Conservation (phyloP, 2,888 invertebrate species). For the Papilio gigon region DNA sequence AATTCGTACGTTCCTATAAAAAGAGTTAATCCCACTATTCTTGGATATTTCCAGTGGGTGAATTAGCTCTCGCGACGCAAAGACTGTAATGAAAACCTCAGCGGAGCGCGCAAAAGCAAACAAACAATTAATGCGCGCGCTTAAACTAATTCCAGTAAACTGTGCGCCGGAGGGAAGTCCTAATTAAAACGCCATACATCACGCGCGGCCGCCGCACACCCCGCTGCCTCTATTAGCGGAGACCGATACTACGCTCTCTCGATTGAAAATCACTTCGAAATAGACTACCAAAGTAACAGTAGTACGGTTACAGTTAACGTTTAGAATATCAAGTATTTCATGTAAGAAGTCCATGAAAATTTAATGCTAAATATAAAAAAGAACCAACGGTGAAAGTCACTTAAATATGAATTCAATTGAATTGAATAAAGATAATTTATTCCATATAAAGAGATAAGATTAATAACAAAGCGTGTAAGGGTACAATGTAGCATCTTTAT, state of each 20-base stretch:
- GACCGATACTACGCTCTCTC: slow-evolving; percentile 35
- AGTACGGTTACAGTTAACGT: no score
- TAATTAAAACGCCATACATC: slow-evolving; percentile 80
- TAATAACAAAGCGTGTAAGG: no score
- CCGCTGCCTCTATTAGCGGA: slow-evolving; percentile 58
- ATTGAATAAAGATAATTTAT: no score
- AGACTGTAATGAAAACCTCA: slow-evolving; percentile 38
- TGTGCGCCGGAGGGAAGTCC: slow-evolving; percentile 65
- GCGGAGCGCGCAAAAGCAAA: slow-evolving; percentile 43
- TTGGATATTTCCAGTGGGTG: slow-evolving; percentile 1
- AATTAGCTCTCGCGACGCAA: slow-evolving; percentile 9
- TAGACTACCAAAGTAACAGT: no score
- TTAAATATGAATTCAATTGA: no score
- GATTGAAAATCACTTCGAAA: slow-evolving; percentile 31
- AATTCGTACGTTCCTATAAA: no score
- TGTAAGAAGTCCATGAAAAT: no score
- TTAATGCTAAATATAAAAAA: no score
- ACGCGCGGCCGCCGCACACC: slow-evolving; percentile 57
- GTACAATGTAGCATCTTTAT: no score
- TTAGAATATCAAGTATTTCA: no score
- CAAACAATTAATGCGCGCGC: slow-evolving; percentile 47
- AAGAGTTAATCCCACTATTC: slow-evolving; percentile 13
- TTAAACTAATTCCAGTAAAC: slow-evolving; percentile 52
- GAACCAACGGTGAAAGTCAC: no score
- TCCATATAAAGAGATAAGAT: no score